Evolutionary conservation across 2,797 vertebrate genomes (phyloP).

Genomic region (Megalops cyprinoides): DNA sequence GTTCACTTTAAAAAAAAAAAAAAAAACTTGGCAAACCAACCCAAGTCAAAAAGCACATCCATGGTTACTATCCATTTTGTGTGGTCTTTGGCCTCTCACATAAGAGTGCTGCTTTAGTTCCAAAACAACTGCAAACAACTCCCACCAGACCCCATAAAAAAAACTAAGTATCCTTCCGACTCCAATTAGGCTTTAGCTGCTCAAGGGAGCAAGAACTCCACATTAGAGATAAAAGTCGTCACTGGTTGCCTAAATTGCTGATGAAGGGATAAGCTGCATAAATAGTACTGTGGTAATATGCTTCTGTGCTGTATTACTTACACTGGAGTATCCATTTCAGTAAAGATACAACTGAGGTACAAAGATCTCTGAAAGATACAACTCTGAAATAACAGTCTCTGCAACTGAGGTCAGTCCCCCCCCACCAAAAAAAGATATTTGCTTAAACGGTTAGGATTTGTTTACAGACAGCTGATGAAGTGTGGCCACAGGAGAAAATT

Average conservation of each 20-base stretch:
- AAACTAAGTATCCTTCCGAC: background rate
- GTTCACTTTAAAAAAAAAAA: background rate
- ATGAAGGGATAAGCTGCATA: background rate
- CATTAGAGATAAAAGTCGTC: background rate
- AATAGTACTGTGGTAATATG: background rate
- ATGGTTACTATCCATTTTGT: background rate
- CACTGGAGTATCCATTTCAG: background rate
- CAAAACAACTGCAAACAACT: background rate
- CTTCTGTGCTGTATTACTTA: background rate
- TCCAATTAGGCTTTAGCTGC: conserved; percentile 10
- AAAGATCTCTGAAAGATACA: no score
- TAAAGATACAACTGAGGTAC: background rate
- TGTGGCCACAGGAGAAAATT: background rate
- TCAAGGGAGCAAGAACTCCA: background rate
- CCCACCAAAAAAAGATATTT: conserved; percentile 5
- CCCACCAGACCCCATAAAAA: background rate
- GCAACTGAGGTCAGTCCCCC: background rate
- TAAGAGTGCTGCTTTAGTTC: background rate
- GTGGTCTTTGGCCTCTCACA: background rate
- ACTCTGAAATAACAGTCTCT: background rate
- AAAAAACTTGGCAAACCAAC: background rate
- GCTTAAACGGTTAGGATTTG: conserved; percentile 25
- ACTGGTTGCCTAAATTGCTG: background rate
- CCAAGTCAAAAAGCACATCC: background rate
- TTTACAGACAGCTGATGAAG: conserved; percentile 16